Evolutionary conservation across 1,140 invertebrate genomes (phyloP).

Genomic region (Diprion similis): DNA sequence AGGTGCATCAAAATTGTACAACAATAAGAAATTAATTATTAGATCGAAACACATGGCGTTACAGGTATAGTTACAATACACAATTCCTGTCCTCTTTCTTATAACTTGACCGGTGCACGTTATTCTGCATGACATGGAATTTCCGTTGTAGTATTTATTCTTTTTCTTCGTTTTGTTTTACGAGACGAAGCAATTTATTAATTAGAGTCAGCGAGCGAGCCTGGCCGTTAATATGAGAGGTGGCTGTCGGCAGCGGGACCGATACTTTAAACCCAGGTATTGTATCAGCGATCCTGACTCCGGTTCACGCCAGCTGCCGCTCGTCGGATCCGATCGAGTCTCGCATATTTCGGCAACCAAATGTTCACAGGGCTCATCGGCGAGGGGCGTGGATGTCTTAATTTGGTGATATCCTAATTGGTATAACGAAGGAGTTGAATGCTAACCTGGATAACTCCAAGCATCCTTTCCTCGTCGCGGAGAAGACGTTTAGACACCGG

Average conservation of each 20-base stretch:
- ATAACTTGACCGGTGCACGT: too few species aligned
- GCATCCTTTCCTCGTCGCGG: background rate
- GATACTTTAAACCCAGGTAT: background rate
- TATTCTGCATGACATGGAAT: too few species aligned
- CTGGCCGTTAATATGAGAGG: background rate
- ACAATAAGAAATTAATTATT: too few species aligned
- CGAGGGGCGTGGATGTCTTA: background rate
- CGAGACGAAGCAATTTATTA: background rate
- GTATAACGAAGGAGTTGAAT: background rate
- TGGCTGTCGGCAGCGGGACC: background rate
- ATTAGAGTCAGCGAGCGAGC: background rate
- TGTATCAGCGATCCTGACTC: background rate
- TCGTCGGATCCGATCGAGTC: background rate
- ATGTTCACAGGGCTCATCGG: background rate
- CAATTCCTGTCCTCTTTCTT: too few species aligned
- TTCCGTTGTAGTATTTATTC: too few species aligned
- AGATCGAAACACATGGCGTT: too few species aligned
- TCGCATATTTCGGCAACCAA: background rate
- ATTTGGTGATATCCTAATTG: constrained; percentile 2
- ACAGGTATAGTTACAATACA: too few species aligned
- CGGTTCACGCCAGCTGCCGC: background rate
- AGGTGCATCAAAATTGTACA: too few species aligned
- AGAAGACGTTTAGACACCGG: background rate
- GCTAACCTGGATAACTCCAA: too few species aligned
- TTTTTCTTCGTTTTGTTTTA: background rate